Base-by-base conservation (phyloP, 2,113 vertebrate genomes). In the Xenotilapia flavipinnis region DNA sequence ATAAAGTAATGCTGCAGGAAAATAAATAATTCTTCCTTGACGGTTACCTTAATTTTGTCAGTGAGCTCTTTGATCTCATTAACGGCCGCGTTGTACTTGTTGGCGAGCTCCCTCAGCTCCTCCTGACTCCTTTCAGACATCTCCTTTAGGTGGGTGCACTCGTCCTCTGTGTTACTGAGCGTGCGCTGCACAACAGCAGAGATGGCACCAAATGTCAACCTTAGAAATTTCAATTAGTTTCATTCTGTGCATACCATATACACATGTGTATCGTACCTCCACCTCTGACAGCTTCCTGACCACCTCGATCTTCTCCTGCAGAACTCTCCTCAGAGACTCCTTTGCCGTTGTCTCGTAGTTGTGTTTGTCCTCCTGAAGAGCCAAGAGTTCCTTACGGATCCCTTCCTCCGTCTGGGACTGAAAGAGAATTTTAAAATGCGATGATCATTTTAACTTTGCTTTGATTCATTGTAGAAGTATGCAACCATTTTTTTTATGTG, bases 231-330 rank as follows among this genome's bases (percentile, higher is more conserved):
- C n/a, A 54, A 28, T 28, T 49, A n/a, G 0, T 28, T 51, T 49
- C 45, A 42, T 31, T 47, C 42, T 49, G 70, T 49, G 42, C 9
- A 49, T n/a, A 33, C 70, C 17, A 49, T 49, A 77, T 31, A 77
- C 26, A 28, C 17, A 49, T 1, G 13, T 54, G 47, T 55, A 23
- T 75, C 73, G n/a, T 96, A 99, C 99, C 99, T 99, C 99, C 83
- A 99, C 98, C 96, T 99, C 99, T 1, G 99, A 99, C 38, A 99
- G 96, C 96, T 99, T 99, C 92, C 98, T 94, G 95, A 99, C 98
- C 94, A 99, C 99, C 95, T 99, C 99, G 8, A 99, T 99, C 95
- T 99, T 99, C 96, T 99, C 99, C 97, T 99, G 98, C 96, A 99
- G 97, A 92, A 99, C 98, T 95, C 97, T 97, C 97, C 98, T 98